A percentile compares a stretch with the other conserved stretches of the same genome.
phyloP scores from a whole-genome alignment of 2,113 vertebrate species.

The Sarotherodon lohbergeri region DNA sequence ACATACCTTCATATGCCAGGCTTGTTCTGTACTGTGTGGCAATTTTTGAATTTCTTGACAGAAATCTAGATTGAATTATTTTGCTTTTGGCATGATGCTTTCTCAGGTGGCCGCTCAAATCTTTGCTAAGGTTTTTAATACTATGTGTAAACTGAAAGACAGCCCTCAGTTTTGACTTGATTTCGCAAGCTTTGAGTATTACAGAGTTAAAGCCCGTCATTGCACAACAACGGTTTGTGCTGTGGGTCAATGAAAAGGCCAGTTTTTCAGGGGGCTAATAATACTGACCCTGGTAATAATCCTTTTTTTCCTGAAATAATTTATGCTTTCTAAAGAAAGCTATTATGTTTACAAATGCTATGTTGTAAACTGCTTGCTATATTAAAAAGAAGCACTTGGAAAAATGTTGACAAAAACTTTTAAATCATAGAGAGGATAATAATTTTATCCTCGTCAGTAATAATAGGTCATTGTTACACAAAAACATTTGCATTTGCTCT shows the following conservation, averaged over 20 bases:
- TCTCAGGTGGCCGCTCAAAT: neutral
- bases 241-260: neutral
- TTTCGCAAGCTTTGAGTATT: neutral
- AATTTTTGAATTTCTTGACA: neutral
- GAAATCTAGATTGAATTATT: neutral
- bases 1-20: neutral
- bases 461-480: neutral
- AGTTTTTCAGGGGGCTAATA: neutral
- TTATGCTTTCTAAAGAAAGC: neutral
- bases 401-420: neutral
- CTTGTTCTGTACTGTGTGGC: neutral
- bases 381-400: neutral
- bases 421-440: neutral
- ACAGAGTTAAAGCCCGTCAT: neutral
- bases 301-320: neutral
- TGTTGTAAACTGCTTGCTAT: neutral
- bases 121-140: neutral
- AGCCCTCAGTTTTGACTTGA: neutral
- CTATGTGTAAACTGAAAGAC: neutral
- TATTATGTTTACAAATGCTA: neutral
- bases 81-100: neutral
- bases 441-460: neutral
- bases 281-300: neutral
- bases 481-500: neutral
- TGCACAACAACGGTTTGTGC: neutral